Percentiles rank a stretch among this genome's conserved stretches.
Evolutionary conservation across 2,113 vertebrate species (phyloP).

Genomic region (Haplotaxodon microlepis): DNA sequence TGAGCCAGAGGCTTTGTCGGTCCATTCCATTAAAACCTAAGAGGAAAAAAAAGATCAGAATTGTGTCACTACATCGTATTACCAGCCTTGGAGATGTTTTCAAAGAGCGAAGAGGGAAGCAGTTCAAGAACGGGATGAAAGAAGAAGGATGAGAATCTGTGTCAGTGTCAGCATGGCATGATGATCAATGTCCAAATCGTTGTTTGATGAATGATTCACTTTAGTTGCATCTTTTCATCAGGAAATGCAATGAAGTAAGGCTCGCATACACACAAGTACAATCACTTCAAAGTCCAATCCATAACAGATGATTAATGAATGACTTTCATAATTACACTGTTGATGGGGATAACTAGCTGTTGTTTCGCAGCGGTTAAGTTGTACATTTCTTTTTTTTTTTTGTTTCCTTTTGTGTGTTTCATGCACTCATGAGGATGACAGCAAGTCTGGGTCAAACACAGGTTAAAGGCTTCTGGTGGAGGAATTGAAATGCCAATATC

Average conservation of each 20-base stretch:
- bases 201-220: constrained; percentile 4
- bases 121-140: neutral
- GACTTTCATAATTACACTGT: neutral
- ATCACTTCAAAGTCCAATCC: neutral
- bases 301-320: neutral
- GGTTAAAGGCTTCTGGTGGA: neutral
- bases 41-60: neutral
- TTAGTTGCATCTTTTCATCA: neutral
- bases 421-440: neutral
- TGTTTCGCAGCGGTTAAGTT: neutral
- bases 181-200: neutral
- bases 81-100: neutral
- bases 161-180: neutral
- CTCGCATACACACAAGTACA: neutral
- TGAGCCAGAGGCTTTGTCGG: neutral
- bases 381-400: neutral
- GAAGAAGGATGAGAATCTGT: neutral
- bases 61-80: neutral
- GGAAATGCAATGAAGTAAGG: neutral
- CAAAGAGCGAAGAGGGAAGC: neutral
- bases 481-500: constrained; percentile 37
- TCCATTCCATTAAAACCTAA: neutral
- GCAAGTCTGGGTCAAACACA: neutral
- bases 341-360: neutral
- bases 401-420: neutral